Base-by-base conservation (phyloP, 1,140 invertebrate species). In the Bilobella aurantiaca region DNA sequence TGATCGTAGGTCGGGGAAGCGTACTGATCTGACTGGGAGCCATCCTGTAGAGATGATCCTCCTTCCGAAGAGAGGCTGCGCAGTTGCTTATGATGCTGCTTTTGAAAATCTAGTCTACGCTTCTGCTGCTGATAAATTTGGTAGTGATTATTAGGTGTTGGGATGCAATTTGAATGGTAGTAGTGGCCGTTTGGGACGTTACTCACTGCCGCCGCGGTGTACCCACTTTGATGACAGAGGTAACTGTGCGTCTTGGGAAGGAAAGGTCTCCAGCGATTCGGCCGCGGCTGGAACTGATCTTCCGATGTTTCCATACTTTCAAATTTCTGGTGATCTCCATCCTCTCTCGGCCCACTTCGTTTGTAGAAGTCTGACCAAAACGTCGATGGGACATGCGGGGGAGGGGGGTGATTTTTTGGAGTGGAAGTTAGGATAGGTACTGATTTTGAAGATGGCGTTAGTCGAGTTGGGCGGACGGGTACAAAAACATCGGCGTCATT, bases 161-260 rank as follows among this genome's bases (percentile, higher is more conserved):
- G 49, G 49, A 5, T 53, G 14, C 49, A 53, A 12, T 18, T 53
- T 53, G 12, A 5, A 16, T 12, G 49, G 23, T 14, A 23, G 23
- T 23, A 18, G 23, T 12, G 21, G 12, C 12, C 5, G 12, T 53
- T 23, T 23, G 14, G 49, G 49, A 53, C 49, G 49, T 53, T 18
- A 23, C 21, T 5, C 49, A 23, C 5, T 12, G 49, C 3, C 12
- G 49, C 25, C 49, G 14, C 25, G 14, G 49, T 12, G 49, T 12
- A 23, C 21, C 12, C 23, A 5, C 21, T 23, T 53, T 53, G 49
- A 23, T 53, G 49, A 23, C 49, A 53, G 14, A 62, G 32, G 32
- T 62, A 62, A 28, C 23, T 23, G 28, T 37, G 37, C 3, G 59
- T 62, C 30, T 62, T 62, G 3, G 59, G 59, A 8, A 62, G 37